Conservation (phyloP, 2,797 vertebrate species). For the Avahi laniger region DNA sequence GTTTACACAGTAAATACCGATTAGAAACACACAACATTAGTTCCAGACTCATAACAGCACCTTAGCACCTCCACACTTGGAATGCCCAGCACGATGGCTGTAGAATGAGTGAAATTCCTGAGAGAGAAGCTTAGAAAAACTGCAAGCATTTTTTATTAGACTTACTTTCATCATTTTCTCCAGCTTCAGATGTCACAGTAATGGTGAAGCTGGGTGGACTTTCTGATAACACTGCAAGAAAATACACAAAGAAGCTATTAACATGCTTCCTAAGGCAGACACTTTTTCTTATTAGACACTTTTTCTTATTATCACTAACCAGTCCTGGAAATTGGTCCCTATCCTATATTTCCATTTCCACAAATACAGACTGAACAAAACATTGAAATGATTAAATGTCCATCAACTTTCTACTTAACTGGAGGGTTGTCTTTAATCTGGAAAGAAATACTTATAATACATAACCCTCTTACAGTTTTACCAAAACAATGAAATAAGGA, state of each 20-base stretch:
- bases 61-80: background rate
- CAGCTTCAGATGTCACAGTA: constrained; percentile 95
- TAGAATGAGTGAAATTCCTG: background rate
- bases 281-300: background rate
- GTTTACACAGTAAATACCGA: background rate
- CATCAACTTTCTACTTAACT: background rate
- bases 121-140: background rate
- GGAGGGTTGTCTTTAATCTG: constrained; percentile 12
- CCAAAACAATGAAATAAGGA: constrained; percentile 37
- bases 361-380: constrained; percentile 27
- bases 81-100: background rate
- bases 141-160: constrained; percentile 42
- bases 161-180: constrained; percentile 95
- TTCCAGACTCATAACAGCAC: background rate
- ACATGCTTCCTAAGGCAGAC: background rate
- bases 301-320: background rate
- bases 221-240: constrained; percentile 92
- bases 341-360: constrained; percentile 37
- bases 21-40: background rate
- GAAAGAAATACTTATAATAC: background rate
- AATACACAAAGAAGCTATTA: constrained; percentile 25
- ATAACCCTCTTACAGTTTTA: constrained; percentile 31
- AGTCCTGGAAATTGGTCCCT: background rate
- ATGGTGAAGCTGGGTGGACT: constrained; percentile 95
- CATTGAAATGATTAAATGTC: background rate